Percentiles rank a stretch among this genome's conserved stretches.
Conservation (phyloP, 2,797 vertebrate genomes). For the Scolopax bukidnonensis region DNA sequence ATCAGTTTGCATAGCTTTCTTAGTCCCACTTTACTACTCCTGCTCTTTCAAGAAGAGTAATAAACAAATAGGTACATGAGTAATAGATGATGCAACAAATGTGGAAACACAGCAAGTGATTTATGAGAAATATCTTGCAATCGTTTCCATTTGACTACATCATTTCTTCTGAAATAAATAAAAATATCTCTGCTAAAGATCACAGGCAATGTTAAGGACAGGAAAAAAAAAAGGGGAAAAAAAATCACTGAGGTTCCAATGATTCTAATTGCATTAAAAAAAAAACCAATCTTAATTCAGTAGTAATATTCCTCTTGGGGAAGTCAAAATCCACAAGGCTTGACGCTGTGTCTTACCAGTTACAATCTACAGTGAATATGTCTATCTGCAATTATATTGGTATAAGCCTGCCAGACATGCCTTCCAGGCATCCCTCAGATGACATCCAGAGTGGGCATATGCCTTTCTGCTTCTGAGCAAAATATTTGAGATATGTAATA, state of each 20-base stretch:
- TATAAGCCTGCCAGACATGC: neutral
- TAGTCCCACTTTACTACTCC: neutral
- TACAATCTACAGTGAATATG: neutral
- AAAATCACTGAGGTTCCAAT: neutral
- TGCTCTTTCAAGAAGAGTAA: neutral
- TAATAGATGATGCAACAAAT: constrained; percentile 3
- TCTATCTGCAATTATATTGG: neutral
- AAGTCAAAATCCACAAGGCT: neutral
- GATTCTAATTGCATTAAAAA: neutral
- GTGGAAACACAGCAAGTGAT: neutral
- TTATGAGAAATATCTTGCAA: constrained; percentile 25
- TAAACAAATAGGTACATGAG: neutral
- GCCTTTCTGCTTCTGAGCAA: constrained; percentile 4
- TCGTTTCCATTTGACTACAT: neutral
- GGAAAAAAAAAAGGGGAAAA: fast-evolving
- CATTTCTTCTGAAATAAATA: neutral
- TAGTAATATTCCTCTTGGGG: neutral
- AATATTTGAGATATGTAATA: constrained; percentile 25
- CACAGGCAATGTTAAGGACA: neutral
- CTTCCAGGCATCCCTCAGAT: constrained; percentile 30
- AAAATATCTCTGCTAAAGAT: neutral
- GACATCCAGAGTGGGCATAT: constrained; percentile 26
- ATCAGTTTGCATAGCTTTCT: neutral
- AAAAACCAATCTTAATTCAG: neutral
- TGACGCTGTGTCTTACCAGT: neutral